Conservation (phyloP, 2,888 invertebrate species). For the Conchocele bisecta region DNA sequence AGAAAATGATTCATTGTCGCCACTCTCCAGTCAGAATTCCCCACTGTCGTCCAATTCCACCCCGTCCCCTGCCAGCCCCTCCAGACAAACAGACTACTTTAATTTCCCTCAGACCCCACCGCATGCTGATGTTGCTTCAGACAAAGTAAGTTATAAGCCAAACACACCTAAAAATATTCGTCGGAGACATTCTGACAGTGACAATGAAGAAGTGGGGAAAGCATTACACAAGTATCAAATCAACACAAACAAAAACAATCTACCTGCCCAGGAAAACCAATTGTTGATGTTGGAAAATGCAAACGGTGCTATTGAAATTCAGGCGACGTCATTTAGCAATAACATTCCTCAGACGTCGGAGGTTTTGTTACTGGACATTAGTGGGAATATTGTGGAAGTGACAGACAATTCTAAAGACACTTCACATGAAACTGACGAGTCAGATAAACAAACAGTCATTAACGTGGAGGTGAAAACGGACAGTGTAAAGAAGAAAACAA, state of each 20-base stretch:
- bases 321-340: slow-evolving; percentile 66
- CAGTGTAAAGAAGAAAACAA: slow-evolving; percentile 69
- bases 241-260: slow-evolving; percentile 33
- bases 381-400: slow-evolving; percentile 66
- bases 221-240: slow-evolving; percentile 62
- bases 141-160: slow-evolving; percentile 77
- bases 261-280: slow-evolving; percentile 57
- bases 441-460: slow-evolving; percentile 2
- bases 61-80: slow-evolving; percentile 51
- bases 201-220: slow-evolving; percentile 73
- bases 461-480: slow-evolving; percentile 46
- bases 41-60: slow-evolving; percentile 42
- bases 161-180: slow-evolving; percentile 79
- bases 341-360: slow-evolving; percentile 64
- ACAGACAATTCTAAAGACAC: slow-evolving; percentile 47
- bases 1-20: slow-evolving; percentile 51
- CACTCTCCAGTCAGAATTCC: slow-evolving; percentile 46
- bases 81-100: slow-evolving; percentile 52
- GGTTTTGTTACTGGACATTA: slow-evolving; percentile 63
- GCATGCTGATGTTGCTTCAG: slow-evolving; percentile 76
- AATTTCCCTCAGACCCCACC: slow-evolving; percentile 67
- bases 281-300: slow-evolving; percentile 40
- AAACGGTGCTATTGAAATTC: slow-evolving; percentile 59
- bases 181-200: slow-evolving; percentile 78
- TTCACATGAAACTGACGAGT: slow-evolving; percentile 24